phyloP scores from a whole-genome alignment of 2,113 vertebrate species.

The Tangachromis dhanisi region DNA sequence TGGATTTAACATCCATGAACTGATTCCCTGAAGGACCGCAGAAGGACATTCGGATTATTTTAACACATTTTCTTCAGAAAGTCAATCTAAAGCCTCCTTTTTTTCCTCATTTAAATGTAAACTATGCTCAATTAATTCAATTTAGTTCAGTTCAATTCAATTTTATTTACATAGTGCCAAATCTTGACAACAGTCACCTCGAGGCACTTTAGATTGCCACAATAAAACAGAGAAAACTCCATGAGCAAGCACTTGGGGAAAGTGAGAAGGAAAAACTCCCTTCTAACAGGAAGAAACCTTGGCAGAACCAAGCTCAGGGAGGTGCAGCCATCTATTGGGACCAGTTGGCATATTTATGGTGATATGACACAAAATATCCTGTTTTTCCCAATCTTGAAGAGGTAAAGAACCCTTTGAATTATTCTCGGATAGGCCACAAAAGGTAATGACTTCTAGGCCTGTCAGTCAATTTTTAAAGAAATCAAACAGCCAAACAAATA shows the following conservation, averaged over 20 bases:
- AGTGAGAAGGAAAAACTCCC: neutral
- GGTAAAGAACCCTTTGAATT: neutral
- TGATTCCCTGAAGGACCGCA: neutral
- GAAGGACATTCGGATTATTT: neutral
- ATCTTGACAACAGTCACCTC: rapidly evolving
- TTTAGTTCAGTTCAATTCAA: rapidly evolving
- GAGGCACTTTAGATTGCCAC: neutral
- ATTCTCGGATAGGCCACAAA: rapidly evolving
- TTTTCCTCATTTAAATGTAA: neutral
- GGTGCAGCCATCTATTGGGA: neutral
- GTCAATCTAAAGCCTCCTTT: neutral
- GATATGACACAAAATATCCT: neutral
- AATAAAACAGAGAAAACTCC: neutral
- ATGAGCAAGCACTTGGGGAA: neutral
- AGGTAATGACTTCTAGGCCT: neutral
- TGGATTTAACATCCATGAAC: neutral
- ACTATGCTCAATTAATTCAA: neutral
- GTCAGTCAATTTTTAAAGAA: neutral
- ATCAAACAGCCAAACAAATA: neutral
- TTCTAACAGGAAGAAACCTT: neutral
- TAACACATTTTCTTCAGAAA: neutral
- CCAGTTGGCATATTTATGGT: neutral
- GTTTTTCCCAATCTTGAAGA: neutral
- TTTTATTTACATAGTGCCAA: neutral
- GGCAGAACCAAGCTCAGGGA: neutral